Base-by-base conservation (phyloP, 2,113 vertebrate genomes). In the Myiagra hebetior region DNA sequence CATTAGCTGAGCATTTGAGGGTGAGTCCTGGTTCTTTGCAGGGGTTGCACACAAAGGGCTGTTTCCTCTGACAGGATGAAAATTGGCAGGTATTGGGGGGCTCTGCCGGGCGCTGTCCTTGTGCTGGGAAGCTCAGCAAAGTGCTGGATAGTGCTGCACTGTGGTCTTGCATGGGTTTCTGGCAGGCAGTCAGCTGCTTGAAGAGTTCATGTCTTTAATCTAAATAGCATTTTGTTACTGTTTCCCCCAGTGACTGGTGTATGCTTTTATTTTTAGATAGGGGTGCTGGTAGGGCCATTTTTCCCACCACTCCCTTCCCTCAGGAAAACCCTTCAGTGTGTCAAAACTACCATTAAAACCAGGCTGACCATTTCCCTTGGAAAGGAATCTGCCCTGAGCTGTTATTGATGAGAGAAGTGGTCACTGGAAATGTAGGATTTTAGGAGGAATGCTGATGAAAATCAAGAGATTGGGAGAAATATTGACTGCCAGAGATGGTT, bases 231-330 rank as follows among this genome's bases (percentile, higher is more conserved):
- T 97, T 92, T 84, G 44, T 74, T 87, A 37, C 60, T 72, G 0
- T 55, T 86, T 87, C 10, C 68, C 92, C 52, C 39, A 24, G 4
- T 22, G 65, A 16, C 69, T 91, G 65, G 22, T 52, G 24, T 41
- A 15, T 76, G 86, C 72, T 87, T 92, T 74, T 92, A 75, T 84
- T 96, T 93, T 93, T 67, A 78, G 83, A 75, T 68, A n/a, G 18
- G 60, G 60, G 16, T 59, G 39, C 64, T 86, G 28, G 33, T 74
- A 46, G 64, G 47, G 33, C 12, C 0, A 0, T 55, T 87, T 72
- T 72, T 16, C 56, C 70, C 62, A 60, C 49, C 60, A 10, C 59
- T 81, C 64, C 72, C 35, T 92, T 63, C 76, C 24, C 65, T 81
- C 68, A 65, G 77, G 81, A 47, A 63, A 91, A 62, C 22, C 21